Conservation (phyloP, 2,113 vertebrate genomes). For the Emydocephalus ijimae region DNA sequence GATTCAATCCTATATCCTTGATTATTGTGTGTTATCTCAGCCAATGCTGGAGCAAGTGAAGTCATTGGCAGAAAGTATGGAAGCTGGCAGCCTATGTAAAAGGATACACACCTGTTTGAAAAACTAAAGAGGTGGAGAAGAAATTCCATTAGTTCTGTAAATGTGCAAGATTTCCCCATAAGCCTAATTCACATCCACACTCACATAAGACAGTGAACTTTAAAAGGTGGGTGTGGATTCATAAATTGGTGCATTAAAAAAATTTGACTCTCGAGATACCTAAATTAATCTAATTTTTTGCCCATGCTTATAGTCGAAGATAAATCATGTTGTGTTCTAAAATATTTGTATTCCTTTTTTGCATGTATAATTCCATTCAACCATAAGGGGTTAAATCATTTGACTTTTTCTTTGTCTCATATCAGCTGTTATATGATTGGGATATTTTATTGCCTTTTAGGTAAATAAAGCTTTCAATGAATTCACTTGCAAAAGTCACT, state of each 20-base stretch:
- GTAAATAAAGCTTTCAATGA: conserved; percentile 43
- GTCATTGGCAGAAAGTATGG: neutral
- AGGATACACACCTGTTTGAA: neutral
- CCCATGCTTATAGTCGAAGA: neutral
- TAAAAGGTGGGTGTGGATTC: neutral
- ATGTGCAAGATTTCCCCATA: neutral
- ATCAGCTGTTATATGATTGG: conserved; percentile 4
- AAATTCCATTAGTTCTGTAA: neutral
- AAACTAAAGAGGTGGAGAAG: neutral
- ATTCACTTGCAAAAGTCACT: conserved; percentile 53
- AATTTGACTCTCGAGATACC: neutral
- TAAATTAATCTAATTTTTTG: neutral
- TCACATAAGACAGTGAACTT: neutral
- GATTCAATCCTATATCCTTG: neutral
- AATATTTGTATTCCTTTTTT: neutral
- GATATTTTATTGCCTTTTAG: conserved; percentile 20
- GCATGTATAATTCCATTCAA: neutral
- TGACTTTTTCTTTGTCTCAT: neutral
- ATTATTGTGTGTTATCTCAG: neutral
- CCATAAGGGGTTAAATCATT: conserved; percentile 22
- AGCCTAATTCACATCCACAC: neutral
- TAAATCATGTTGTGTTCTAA: neutral
- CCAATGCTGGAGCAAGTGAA: neutral
- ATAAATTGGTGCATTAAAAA: neutral
- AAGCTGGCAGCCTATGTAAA: neutral